Evolutionary conservation across 2,888 invertebrate species (phyloP), one percentile per base, ranked within the genome.

Genomic region (Lacanobia oleracea): DNA sequence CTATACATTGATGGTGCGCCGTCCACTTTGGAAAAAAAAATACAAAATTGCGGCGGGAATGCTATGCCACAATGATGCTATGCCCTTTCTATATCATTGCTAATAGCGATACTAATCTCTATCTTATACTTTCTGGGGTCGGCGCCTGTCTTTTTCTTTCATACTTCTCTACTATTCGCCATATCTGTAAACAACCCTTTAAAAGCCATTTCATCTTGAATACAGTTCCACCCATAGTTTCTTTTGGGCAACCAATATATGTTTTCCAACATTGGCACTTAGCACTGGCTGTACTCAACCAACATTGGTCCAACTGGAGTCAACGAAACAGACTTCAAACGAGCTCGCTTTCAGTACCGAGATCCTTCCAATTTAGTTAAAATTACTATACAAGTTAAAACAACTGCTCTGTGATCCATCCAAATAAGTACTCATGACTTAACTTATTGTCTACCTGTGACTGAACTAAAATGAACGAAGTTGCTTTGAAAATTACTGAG

Each of bases 371-470:
- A 79, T 71, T 80, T 69, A 50, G 64, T 71, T 70, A 48, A 82
- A 79, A 84, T 84, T 67, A 82, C 75, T 33, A 12, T 66, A 72
- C 73, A 84, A 82, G 81, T 84, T 84, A 75, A 77, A 83, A 75
- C 75, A 78, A 79, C 72, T 73, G 57, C 37, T 69, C 79, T 81
- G 80, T 72, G 51, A 85, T 83, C 77, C 66, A 75, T 83, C 77
- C 37, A 73, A 83, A 78, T 82, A 79, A 75, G 73, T 78, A 77
- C 70, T 80, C 70, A 75, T 67, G 83, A 85, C 82, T 78, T 77
- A 73, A 83, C 62, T 77, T 75, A 77, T 82, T 80, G 69, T 78
- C 66, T 84, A 82, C 82, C 83, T 85, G 78, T 69, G 75, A 75
- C 82, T 83, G 67, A 75, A 79, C 63, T 82, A 50, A 70, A 77